phyloP scores from a whole-genome alignment of 2,797 vertebrate species.

The Chaetodon trifasciatus region DNA sequence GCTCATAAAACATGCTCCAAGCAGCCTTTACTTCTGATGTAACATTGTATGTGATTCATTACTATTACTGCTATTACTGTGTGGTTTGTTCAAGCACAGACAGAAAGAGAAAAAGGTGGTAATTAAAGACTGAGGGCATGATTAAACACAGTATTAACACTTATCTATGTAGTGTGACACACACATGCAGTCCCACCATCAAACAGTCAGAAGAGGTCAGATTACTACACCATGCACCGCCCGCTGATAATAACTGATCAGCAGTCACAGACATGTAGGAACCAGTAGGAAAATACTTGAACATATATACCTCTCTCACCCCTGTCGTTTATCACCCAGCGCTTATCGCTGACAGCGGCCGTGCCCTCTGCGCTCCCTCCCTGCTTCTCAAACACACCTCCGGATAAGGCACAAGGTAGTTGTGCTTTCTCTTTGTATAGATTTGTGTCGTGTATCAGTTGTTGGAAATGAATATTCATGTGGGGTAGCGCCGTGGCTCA shows the following conservation, averaged over 20 bases:
- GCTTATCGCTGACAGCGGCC: constrained; percentile 44
- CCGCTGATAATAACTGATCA: constrained; percentile 34
- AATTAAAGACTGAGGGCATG: background rate
- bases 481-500: background rate
- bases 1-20: no score
- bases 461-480: constrained; percentile 18
- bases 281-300: constrained; percentile 45
- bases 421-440: constrained; percentile 38
- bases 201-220: constrained; percentile 23
- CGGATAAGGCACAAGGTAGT: constrained; percentile 17
- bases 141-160: background rate
- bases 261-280: constrained; percentile 27
- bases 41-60: no score
- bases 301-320: constrained; percentile 32
- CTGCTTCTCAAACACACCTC: constrained; percentile 25
- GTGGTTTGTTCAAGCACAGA: background rate
- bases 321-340: constrained; percentile 46
- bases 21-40: no score
- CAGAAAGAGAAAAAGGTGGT: background rate
- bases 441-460: constrained; percentile 47
- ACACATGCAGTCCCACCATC: background rate
- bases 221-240: constrained; percentile 31
- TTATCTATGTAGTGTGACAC: background rate
- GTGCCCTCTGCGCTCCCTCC: constrained; percentile 30
- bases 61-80: no score